Percentiles rank a stretch among this genome's conserved stretches.
Conservation (phyloP, 2,797 vertebrate genomes). For the Lutra lutra region DNA sequence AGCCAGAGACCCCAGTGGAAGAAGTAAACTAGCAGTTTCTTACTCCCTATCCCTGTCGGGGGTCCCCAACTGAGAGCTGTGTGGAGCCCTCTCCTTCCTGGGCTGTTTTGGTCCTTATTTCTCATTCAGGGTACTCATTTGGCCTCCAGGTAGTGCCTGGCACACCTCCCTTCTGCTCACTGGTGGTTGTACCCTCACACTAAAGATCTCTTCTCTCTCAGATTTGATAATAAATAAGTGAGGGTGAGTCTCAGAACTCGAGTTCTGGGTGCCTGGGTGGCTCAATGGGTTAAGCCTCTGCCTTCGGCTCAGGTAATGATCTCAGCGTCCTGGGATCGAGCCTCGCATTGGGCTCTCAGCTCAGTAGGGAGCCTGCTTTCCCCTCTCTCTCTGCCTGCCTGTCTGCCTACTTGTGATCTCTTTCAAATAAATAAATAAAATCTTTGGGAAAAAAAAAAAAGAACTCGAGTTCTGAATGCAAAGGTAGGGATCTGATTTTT, state of each 20-base stretch:
- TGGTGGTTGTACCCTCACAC: background rate
- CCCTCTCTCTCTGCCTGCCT: no score
- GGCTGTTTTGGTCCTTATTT: background rate
- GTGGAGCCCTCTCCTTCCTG: background rate
- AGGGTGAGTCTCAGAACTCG: background rate
- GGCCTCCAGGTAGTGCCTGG: background rate
- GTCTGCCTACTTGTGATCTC: no score
- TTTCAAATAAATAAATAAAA: no score
- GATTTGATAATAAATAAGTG: background rate
- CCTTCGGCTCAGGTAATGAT: no score
- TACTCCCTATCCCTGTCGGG: background rate
- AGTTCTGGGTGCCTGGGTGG: no score
- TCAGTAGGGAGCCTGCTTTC: no score
- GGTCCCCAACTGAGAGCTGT: background rate
- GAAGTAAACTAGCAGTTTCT: background rate
- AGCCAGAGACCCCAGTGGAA: background rate
- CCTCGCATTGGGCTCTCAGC: no score
- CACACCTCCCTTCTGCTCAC: background rate
- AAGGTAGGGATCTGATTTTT: background rate
- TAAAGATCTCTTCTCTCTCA: background rate
- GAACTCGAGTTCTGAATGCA: background rate
- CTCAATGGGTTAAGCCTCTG: no score
- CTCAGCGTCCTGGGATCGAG: no score
- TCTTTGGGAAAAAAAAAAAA: no score
- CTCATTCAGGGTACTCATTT: background rate